Conservation (phyloP, 2,888 invertebrate species). For the Xestia sexstrigata region DNA sequence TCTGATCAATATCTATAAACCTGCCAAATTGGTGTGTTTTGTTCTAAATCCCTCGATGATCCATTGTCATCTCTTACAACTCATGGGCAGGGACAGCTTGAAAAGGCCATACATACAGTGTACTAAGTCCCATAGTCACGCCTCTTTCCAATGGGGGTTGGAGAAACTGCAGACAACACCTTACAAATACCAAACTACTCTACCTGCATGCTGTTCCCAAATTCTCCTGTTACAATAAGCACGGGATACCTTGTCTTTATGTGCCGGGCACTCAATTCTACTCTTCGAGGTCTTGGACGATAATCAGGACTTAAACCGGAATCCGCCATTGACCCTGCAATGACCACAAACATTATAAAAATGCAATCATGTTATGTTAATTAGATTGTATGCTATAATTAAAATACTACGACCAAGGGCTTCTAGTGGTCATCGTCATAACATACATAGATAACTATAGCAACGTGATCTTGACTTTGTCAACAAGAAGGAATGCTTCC, state of each 20-base stretch:
- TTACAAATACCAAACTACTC: background rate
- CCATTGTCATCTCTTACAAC: background rate
- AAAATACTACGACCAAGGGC: conserved; percentile 29
- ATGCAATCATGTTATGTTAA: conserved; percentile 11
- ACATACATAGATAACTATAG: conserved; percentile 20
- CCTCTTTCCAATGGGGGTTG: no score
- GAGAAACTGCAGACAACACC: background rate
- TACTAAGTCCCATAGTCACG: background rate
- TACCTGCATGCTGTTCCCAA: no score
- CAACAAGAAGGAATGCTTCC: background rate
- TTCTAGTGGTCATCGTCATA: conserved; percentile 4
- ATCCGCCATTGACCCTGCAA: background rate
- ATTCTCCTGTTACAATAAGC: background rate
- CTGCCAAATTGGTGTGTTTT: background rate
- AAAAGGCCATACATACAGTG: background rate
- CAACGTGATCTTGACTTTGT: background rate
- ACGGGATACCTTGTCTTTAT: background rate
- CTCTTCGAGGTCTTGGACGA: background rate
- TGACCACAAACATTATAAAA: conserved; percentile 31
- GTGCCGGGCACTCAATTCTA: no score
- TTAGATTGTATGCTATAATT: conserved; percentile 15
- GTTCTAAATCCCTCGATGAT: background rate
- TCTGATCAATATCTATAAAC: background rate
- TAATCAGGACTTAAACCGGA: conserved; percentile 1
- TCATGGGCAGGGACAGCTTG: background rate